Evolutionary conservation across 1,140 invertebrate species (phyloP).

Genomic region (Epicauta chinensis): DNA sequence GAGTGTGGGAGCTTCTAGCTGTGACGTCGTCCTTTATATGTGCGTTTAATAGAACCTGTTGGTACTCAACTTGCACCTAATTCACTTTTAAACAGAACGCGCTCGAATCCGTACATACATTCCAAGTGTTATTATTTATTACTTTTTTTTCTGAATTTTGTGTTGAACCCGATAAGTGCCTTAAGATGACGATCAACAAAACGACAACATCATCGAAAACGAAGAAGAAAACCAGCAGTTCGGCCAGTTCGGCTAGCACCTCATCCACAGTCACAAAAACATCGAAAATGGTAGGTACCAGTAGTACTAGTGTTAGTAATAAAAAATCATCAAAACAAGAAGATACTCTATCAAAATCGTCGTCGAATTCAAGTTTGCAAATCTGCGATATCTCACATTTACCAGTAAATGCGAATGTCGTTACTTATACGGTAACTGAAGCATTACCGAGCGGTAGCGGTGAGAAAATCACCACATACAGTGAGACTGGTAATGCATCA

Average conservation of each 20-base stretch:
- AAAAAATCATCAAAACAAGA: slow-evolving; percentile 10
- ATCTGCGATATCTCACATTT: slow-evolving; percentile 40
- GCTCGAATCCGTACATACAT: slow-evolving; percentile 24
- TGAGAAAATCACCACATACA: slow-evolving; percentile 41
- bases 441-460: slow-evolving; percentile 33
- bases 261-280: slow-evolving; percentile 21
- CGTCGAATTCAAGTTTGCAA: slow-evolving; percentile 37
- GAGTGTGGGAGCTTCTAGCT: slow-evolving; percentile 19
- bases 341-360: slow-evolving; percentile 31
- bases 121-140: slow-evolving; percentile 21
- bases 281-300: slow-evolving; percentile 23
- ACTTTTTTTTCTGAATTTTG: slow-evolving; percentile 20
- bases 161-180: slow-evolving; percentile 23
- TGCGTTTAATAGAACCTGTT: slow-evolving; percentile 11
- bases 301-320: not conserved
- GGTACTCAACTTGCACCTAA: slow-evolving; percentile 9
- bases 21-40: slow-evolving; percentile 5
- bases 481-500: slow-evolving; percentile 31
- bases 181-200: slow-evolving; percentile 37
- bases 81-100: slow-evolving; percentile 33
- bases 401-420: slow-evolving; percentile 31
- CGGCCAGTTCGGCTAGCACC: slow-evolving; percentile 26
- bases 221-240: slow-evolving; percentile 25
- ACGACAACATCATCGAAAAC: slow-evolving; percentile 27
- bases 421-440: slow-evolving; percentile 39